Base-by-base conservation (phyloP, 1,140 invertebrate species). In the Drosophila saltans region DNA sequence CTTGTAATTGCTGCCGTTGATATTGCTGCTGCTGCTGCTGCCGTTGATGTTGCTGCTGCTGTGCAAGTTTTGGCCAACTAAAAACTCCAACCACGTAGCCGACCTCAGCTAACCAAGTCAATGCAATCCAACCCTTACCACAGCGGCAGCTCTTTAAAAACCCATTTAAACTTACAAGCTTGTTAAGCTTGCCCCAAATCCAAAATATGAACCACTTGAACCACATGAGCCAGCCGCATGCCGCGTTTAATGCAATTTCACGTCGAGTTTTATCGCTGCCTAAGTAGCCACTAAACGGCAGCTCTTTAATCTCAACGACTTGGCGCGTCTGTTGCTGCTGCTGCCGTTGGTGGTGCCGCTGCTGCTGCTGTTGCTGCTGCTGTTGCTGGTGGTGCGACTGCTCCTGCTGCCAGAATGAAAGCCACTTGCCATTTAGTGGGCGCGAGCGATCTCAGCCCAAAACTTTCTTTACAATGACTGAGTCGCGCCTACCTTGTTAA, bases 241-340 rank as follows among this genome's bases (percentile, higher is more conserved):
- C 57, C 57, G 80, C 72, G 76, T 74, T 86, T 74, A 89, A 84
- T 89, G 80, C 80, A 89, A 88, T 88, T 90, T 90, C 84, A 89
- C 83, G 83, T 89, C 81, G 67, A 63, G 69, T 89, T 86, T 85
- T 84, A 90, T 90, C 80, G 83, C 73, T 65, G 81, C 69, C 78
- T 89, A 89, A 89, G 84, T 89, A 89, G 84, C 85, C 84, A 89
- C 84, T 89, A 89, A 89, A 89, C 84, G 84, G 85, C 85, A 89
- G 84, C 84, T 89, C 85, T 90, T 89, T 89, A 89, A 89, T 89
- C 84, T 89, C 74, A 89, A 89, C 78, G 80, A 88, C 69, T 74
- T 80, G 71, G 80, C 80, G 80, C 79, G 78, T 66, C 65, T 57
- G 36, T 36, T 36, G 30, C 30, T 58, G 21, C 7, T 33, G 40